phyloP scores from a whole-genome alignment of 2,888 invertebrate genomes.

The Polyploca ridens region DNA sequence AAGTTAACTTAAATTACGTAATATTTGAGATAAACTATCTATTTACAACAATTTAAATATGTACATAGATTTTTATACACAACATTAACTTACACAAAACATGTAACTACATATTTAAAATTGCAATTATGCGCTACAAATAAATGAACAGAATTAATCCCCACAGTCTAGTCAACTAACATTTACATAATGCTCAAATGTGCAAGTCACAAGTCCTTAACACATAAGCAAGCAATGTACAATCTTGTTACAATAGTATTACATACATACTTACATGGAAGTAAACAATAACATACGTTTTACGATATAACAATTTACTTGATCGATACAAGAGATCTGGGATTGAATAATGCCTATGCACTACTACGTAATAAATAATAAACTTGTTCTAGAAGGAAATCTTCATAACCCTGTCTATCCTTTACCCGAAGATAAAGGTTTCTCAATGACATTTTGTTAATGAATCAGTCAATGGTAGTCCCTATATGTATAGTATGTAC shows the following conservation, averaged over 20 bases:
- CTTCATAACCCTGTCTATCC: slow-evolving; percentile 11
- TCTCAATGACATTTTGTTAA: neutral
- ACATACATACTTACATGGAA: neutral
- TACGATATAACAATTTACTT: neutral
- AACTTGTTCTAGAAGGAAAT: neutral
- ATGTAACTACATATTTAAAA: slow-evolving; percentile 29
- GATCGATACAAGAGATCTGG: slow-evolving; percentile 3
- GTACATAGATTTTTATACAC: slow-evolving; percentile 74
- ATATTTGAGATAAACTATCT: slow-evolving; percentile 76
- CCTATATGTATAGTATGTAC: neutral
- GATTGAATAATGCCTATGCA: neutral
- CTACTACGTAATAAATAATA: neutral
- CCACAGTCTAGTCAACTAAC: slow-evolving; percentile 45
- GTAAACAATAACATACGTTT: neutral
- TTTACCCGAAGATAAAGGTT: slow-evolving; percentile 6
- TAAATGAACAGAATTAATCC: slow-evolving; percentile 34
- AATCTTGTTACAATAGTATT: neutral
- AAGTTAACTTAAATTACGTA: slow-evolving; percentile 46
- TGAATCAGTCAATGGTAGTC: slow-evolving; percentile 13
- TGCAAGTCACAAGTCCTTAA: slow-evolving; percentile 2
- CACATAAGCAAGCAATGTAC: slow-evolving; percentile 18
- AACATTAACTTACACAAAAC: slow-evolving; percentile 69
- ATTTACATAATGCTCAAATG: slow-evolving; percentile 46
- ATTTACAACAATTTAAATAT: slow-evolving; percentile 81
- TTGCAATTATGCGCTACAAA: slow-evolving; percentile 36